Evolutionary conservation across 2,888 invertebrate species (phyloP), one percentile per base, ranked within the genome.

Genomic region (Drosophila mettleri): DNA sequence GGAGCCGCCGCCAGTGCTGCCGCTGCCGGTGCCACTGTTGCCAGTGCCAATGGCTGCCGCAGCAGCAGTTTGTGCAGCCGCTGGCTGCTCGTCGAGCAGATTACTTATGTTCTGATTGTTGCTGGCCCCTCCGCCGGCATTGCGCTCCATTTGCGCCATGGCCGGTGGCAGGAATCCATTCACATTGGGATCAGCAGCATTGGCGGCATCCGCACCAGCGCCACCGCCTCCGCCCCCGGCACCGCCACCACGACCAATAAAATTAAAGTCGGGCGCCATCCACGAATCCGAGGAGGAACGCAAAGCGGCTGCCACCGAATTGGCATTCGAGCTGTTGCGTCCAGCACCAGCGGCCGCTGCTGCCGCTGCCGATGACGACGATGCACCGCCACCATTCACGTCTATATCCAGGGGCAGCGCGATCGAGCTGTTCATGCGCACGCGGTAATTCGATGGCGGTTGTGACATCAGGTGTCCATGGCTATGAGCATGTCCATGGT

Each of bases 211-310:
- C n/a, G 48, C 12, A 4, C 24, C 24, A 24, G n/a, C n/a, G n/a
- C n/a, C n/a, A n/a, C n/a, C n/a, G n/a, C n/a, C n/a, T n/a, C n/a
- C n/a, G 24, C 43, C 12, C 3, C 31, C 27, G 8, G 8, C 8
- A 0, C 39, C 36, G 2, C 31, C 33, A 4, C 33, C 39, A 18
- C 65, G 55, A 9, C 73, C 69, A 16, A 81, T 60, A 12, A 81
- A 84, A 31, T 29, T 74, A 6, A 72, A 87, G 18, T 87, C 85
- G 2, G 83, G 83, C 0, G 79, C 82, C 51, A 85, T 83, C 83
- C 83, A 83, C 0, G 86, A 74, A 1, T 85, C 82, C 2, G 87
- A 74, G 0, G 87, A 81, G 31, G 86, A 79, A 6, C 74, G 82
- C 36, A 87, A 14, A 1, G 82, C 64, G 7, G 75, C 53, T 0